Percentiles rank a stretch among this genome's conserved stretches.
Conservation (phyloP, 53 echinoderm and acorn worm species). For the Apostichopus leukothele region DNA sequence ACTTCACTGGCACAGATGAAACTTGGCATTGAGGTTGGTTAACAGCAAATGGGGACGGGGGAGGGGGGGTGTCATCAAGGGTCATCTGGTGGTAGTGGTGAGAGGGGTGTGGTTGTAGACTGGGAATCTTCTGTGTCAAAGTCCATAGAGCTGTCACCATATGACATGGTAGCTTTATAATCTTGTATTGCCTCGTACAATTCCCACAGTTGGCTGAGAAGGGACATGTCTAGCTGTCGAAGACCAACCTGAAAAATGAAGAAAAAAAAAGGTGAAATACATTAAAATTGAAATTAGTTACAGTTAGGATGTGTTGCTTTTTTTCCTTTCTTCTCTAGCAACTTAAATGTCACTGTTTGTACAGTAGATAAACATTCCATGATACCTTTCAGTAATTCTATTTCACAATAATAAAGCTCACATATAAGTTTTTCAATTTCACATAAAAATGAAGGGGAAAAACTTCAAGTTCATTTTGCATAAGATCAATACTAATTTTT, state of each 20-base stretch:
- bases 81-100: slow-evolving; percentile 32
- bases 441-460: too few relatives aligned
- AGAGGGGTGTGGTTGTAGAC: slow-evolving; percentile 38
- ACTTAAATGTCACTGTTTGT: too few relatives aligned
- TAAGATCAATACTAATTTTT: too few relatives aligned
- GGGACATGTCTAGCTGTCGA: slow-evolving; percentile 95
- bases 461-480: too few relatives aligned
- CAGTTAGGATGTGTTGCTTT: too few relatives aligned
- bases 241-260: slow-evolving; percentile 75
- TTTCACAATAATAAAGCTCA: too few relatives aligned
- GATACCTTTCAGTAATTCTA: too few relatives aligned
- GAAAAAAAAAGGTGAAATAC: not conserved
- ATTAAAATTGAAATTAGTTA: too few relatives aligned
- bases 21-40: not conserved
- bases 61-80: not conserved
- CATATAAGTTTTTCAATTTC: too few relatives aligned
- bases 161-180: slow-evolving; percentile 83
- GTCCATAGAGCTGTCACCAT: slow-evolving; percentile 81
- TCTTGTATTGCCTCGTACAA: slow-evolving; percentile 95
- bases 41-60: not conserved
- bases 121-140: slow-evolving; percentile 71
- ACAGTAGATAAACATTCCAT: too few relatives aligned
- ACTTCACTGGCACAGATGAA: not conserved
- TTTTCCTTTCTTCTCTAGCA: too few relatives aligned
- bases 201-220: slow-evolving; percentile 89